phyloP scores from a whole-genome alignment of 2,888 invertebrate genomes.

The Troides helena region DNA sequence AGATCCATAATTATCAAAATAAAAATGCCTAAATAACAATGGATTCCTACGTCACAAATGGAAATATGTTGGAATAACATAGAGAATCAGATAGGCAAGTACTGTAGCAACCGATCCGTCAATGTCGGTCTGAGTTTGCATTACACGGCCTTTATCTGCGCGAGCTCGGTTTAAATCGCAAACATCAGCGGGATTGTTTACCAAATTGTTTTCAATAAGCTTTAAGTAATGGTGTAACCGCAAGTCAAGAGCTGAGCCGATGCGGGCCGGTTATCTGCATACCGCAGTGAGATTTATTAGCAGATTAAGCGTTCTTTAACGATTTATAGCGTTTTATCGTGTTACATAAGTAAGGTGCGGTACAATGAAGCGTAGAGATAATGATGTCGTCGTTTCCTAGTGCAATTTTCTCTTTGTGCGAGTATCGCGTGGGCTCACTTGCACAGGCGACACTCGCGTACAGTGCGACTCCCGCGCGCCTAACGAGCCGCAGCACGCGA shows the following conservation, averaged over 20 bases:
- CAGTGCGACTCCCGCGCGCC: slow-evolving; percentile 39
- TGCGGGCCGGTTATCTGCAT: slow-evolving; percentile 57
- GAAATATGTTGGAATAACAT: slow-evolving; percentile 76
- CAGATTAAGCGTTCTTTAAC: slow-evolving; percentile 65
- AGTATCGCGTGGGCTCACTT: slow-evolving; percentile 41
- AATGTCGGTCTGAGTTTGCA: slow-evolving; percentile 76
- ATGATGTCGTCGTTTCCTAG: slow-evolving; percentile 57
- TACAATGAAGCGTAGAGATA: slow-evolving; percentile 63
- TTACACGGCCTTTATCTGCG: slow-evolving; percentile 76
- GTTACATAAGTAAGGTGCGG: slow-evolving; percentile 60
- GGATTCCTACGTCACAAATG: slow-evolving; percentile 71
- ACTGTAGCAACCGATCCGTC: slow-evolving; percentile 76
- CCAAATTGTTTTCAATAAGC: slow-evolving; percentile 78
- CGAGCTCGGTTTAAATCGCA: slow-evolving; percentile 70
- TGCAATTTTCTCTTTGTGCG: slow-evolving; percentile 47
- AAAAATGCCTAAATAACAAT: slow-evolving; percentile 61
- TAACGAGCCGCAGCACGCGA: slow-evolving; percentile 72
- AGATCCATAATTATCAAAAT: no score
- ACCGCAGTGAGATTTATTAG: slow-evolving; percentile 57
- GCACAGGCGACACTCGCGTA: slow-evolving; percentile 37
- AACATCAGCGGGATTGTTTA: slow-evolving; percentile 74
- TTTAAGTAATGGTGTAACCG: slow-evolving; percentile 69
- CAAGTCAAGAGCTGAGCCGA: slow-evolving; percentile 48
- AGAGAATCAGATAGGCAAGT: slow-evolving; percentile 77
- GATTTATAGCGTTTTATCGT: slow-evolving; percentile 69